These are phyloP conservation scores for Scarus forsteni DNA, from an alignment of 2,797 vertebrate species.

Conservation along the genomic window DNA sequence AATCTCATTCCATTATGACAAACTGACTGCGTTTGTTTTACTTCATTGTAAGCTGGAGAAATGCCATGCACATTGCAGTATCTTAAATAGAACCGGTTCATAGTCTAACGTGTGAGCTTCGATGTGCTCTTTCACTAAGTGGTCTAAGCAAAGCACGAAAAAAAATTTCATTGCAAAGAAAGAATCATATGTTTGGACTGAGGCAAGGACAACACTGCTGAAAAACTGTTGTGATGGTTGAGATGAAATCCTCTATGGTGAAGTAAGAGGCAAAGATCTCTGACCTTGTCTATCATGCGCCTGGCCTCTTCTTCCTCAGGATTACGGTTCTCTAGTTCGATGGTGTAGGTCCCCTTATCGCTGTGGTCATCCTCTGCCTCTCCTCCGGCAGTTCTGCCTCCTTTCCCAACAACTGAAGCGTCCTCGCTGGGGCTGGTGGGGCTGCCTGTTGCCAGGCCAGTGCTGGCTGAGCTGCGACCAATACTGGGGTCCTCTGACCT, in stretches of 20 bases:
- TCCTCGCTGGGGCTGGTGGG: slow-evolving; percentile 86
- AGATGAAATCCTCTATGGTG: too few species aligned
- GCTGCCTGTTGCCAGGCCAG: slow-evolving; percentile 88
- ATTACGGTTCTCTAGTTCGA: slow-evolving; percentile 94
- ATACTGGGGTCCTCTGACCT: slow-evolving; percentile 92
- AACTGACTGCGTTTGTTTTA: too few species aligned
- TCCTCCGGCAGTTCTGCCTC: slow-evolving; percentile 42
- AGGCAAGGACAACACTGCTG: neutral
- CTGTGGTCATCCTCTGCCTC: slow-evolving; percentile 94
- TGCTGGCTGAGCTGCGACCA: slow-evolving; percentile 90
- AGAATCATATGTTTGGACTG: neutral
- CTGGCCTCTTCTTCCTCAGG: slow-evolving; percentile 95
- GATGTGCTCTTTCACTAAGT: too few species aligned
- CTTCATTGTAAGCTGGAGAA: neutral
- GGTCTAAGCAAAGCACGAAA: neutral
- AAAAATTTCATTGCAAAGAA: neutral
- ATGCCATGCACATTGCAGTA: slow-evolving; percentile 1
- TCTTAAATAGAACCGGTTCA: neutral
- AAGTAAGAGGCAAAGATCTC: neutral
- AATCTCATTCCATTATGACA: neutral
- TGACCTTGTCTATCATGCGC: slow-evolving; percentile 98
- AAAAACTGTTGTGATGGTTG: neutral
- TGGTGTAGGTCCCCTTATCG: slow-evolving; percentile 98
- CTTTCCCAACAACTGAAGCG: slow-evolving; percentile 80
- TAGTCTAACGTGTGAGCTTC: neutral